These are phyloP conservation scores for Anas platyrhynchos DNA, from an alignment of 2,113 vertebrate genomes.

Conservation along the genomic window DNA sequence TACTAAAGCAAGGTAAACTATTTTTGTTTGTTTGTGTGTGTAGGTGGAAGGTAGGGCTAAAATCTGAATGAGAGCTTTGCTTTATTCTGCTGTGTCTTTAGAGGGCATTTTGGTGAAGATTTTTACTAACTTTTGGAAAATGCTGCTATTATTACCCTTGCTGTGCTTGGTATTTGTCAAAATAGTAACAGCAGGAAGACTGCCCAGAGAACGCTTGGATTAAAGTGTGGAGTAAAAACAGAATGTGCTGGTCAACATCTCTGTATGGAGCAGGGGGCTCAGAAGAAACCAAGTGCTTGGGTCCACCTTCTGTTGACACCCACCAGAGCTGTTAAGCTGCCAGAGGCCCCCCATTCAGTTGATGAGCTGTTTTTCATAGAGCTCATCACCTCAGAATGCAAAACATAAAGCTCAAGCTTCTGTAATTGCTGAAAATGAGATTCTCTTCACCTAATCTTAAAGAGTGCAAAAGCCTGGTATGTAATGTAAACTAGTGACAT, in stretches of 20 bases:
- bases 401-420: not conserved
- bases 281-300: not conserved
- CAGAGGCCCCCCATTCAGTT: not conserved
- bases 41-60: not conserved
- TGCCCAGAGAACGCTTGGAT: not conserved
- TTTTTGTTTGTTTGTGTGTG: not conserved
- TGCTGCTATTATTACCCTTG: not conserved
- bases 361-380: slow-evolving; percentile 9
- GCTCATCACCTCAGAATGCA: slow-evolving; percentile 22
- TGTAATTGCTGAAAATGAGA: slow-evolving; percentile 37
- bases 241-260: not conserved
- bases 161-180: not conserved
- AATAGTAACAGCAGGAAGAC: not conserved
- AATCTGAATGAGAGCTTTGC: slow-evolving; percentile 2
- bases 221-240: not conserved
- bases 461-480: not conserved
- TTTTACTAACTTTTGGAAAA: slow-evolving; percentile 1
- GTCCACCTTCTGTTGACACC: not conserved
- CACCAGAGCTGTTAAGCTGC: not conserved
- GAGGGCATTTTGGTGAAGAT: not conserved
- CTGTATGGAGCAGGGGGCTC: not conserved
- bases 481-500: slow-evolving; percentile 8
- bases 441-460: not conserved
- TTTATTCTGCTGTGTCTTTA: not conserved
- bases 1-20: not conserved